Evolutionary conservation across 2,113 vertebrate species (phyloP).

Genomic region (Malurus melanocephalus): DNA sequence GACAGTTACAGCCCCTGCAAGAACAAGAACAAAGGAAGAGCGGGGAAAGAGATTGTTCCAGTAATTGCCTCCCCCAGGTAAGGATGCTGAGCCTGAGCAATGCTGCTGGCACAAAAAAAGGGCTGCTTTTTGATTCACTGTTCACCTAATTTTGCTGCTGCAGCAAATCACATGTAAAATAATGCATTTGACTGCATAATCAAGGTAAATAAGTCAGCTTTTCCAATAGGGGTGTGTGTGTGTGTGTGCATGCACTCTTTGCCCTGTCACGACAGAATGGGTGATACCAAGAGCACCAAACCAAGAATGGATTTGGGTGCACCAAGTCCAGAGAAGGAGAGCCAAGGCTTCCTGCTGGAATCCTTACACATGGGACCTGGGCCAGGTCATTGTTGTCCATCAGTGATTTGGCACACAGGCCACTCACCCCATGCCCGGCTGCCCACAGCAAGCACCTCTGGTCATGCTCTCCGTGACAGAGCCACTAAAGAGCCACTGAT

Average conservation of each 20-base stretch:
- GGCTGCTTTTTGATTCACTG: not conserved
- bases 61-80: constrained; percentile 65
- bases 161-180: constrained; percentile 13
- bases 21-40: constrained; percentile 55
- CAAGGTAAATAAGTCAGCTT: not conserved
- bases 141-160: not conserved
- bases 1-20: constrained; percentile 42
- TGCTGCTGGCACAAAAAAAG: not conserved
- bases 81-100: constrained; percentile 24
- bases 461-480: not conserved
- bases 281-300: not conserved
- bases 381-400: not conserved
- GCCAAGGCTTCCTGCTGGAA: not conserved
- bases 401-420: not conserved
- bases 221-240: not conserved
- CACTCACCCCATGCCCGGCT: not conserved
- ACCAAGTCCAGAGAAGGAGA: not conserved
- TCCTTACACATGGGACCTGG: not conserved
- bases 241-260: not conserved
- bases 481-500: not conserved
- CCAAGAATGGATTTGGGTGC: not conserved
- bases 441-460: not conserved
- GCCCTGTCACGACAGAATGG: fast-evolving
- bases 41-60: constrained; percentile 32
- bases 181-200: not conserved